These are phyloP conservation scores for Neotoma lepida DNA, from an alignment of 2,113 vertebrate species.

Conservation along the genomic window DNA sequence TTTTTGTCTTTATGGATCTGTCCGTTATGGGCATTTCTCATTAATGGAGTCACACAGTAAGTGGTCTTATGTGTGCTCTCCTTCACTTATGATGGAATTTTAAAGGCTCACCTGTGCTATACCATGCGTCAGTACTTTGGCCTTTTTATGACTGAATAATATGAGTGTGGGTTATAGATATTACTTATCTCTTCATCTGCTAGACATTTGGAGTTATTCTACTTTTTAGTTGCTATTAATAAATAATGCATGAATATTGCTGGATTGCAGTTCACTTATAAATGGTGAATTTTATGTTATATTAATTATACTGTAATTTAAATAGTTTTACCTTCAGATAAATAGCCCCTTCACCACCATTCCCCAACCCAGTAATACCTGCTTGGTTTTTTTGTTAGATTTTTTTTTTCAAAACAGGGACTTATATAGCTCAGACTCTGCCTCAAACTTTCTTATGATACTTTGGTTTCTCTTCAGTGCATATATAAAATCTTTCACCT, in stretches of 20 bases:
- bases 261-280: conserved; percentile 32
- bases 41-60: not conserved
- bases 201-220: not conserved
- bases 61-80: not conserved
- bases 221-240: not conserved
- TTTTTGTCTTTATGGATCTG: conserved; percentile 6
- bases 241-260: too few relatives aligned
- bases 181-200: not conserved
- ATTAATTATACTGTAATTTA: conserved; percentile 11
- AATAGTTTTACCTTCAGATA: conserved; percentile 8
- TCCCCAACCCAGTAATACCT: not conserved
- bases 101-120: not conserved
- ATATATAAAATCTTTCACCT: not conserved
- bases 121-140: not conserved
- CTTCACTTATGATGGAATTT: not conserved
- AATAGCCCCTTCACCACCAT: not conserved
- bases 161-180: not conserved
- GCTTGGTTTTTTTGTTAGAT: not conserved
- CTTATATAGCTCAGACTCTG: not conserved
- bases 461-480: not conserved
- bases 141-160: not conserved
- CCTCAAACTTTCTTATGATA: not conserved
- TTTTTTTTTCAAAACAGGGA: not conserved
- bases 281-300: conserved; percentile 28
- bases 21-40: not conserved